phyloP scores from a whole-genome alignment of 2,113 vertebrate genomes.

The Turdus rufiventris region DNA sequence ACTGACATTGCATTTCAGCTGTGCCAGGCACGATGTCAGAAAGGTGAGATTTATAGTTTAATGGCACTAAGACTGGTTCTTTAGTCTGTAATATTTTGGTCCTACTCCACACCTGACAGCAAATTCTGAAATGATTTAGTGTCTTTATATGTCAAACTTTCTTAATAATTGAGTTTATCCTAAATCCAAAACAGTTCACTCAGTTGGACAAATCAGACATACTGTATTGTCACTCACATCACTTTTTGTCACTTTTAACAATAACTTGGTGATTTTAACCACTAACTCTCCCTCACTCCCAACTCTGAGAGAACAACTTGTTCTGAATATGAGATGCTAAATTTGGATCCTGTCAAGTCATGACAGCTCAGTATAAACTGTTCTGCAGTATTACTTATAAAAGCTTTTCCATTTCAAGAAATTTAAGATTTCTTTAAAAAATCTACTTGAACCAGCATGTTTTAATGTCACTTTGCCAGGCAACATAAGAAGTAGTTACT shows the following conservation, averaged over 20 bases:
- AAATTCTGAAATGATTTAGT: slow-evolving; percentile 17
- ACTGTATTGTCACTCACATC: neutral
- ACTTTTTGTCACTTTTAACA: slow-evolving; percentile 59
- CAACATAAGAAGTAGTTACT: slow-evolving; percentile 1
- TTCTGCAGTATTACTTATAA: slow-evolving; percentile 52
- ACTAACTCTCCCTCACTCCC: neutral
- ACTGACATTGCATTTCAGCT: neutral
- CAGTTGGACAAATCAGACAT: slow-evolving; percentile 16
- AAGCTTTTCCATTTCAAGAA: slow-evolving; percentile 64
- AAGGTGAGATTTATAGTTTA: neutral
- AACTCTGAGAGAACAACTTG: slow-evolving; percentile 53
- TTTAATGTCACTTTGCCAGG: slow-evolving; percentile 43
- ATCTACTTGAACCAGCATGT: slow-evolving; percentile 10
- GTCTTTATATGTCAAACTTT: neutral
- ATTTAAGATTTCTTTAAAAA: slow-evolving; percentile 48
- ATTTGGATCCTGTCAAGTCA: slow-evolving; percentile 66
- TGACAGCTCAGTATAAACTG: slow-evolving; percentile 66
- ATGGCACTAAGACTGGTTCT: neutral
- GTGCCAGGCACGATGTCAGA: neutral
- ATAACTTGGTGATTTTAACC: slow-evolving; percentile 57
- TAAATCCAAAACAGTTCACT: neutral
- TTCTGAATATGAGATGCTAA: slow-evolving; percentile 56
- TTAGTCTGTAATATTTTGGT: neutral
- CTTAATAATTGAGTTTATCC: slow-evolving; percentile 37
- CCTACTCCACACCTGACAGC: neutral